A percentile compares a stretch with the other conserved stretches of the same genome.
phyloP scores from a whole-genome alignment of 2,888 invertebrate genomes.

The Heliconius ismenius region DNA sequence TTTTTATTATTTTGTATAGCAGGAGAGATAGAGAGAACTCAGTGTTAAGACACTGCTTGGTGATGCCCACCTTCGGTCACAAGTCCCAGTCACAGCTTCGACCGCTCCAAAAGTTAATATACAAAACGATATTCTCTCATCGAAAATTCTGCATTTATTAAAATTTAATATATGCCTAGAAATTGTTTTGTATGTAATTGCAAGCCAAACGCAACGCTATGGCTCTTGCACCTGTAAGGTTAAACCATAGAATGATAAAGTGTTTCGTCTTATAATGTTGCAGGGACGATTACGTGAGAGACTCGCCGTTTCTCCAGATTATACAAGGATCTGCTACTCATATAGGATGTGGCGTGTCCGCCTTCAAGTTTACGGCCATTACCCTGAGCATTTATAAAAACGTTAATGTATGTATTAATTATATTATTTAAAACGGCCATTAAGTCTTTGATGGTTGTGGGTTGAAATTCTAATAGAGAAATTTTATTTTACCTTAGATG shows the following conservation, averaged over 20 bases:
- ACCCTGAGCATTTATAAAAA: neutral
- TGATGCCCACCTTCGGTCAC: too few species aligned
- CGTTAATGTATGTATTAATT: constrained; percentile 4
- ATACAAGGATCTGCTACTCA: constrained; percentile 57
- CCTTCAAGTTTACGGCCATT: constrained; percentile 39
- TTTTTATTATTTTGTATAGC: too few species aligned
- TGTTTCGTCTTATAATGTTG: neutral
- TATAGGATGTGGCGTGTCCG: constrained; percentile 66
- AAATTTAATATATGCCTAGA: too few species aligned
- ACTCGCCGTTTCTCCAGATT: constrained; percentile 49
- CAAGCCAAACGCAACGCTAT: too few species aligned
- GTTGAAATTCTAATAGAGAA: neutral
- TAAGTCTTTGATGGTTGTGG: neutral
- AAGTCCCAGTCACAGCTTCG: too few species aligned
- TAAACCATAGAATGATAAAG: neutral
- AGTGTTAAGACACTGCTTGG: too few species aligned
- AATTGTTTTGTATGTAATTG: too few species aligned
- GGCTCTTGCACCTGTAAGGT: too few species aligned
- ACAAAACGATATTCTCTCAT: too few species aligned
- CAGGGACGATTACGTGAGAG: constrained; percentile 47
- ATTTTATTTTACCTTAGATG: neutral
- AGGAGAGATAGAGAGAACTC: too few species aligned
- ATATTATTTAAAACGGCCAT: neutral
- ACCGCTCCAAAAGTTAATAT: too few species aligned
- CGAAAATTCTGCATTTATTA: too few species aligned